phyloP scores from a whole-genome alignment of 2,888 invertebrate genomes.

The Chaitophorus viminalis region DNA sequence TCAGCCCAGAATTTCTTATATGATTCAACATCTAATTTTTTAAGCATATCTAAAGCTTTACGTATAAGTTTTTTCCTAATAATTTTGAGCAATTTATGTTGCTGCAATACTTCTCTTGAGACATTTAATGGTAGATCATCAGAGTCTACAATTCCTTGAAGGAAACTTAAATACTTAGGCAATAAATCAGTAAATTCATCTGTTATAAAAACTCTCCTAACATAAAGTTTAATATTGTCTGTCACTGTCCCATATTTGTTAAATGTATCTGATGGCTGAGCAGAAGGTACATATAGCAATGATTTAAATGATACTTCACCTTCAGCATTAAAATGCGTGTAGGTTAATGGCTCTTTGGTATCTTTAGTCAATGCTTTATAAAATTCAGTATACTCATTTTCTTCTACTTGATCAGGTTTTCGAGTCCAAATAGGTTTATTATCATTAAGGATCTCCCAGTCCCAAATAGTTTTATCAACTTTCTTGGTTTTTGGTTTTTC shows the following conservation, averaged over 20 bases:
- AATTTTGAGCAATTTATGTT: conserved; percentile 97
- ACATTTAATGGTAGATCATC: conserved; percentile 99
- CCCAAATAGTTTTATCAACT: conserved; percentile 95
- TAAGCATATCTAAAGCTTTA: conserved; percentile 97
- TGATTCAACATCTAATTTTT: conserved; percentile 90
- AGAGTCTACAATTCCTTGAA: conserved; percentile 97
- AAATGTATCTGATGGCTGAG: conserved; percentile 92
- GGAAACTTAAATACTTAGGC: conserved; percentile 95
- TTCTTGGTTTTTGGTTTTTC: conserved; percentile 85
- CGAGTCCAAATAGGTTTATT: conserved; percentile 99
- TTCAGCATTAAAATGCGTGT: conserved; percentile 96
- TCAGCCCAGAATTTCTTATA: conserved; percentile 98
- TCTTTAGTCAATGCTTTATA: conserved; percentile 96
- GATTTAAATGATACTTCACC: conserved; percentile 99
- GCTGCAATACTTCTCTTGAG: conserved; percentile 96
- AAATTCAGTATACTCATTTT: conserved; percentile 93
- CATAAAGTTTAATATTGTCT: conserved; percentile 96
- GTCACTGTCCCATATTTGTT: conserved; percentile 94
- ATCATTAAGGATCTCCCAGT: conserved; percentile 96
- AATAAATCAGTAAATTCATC: conserved; percentile 99
- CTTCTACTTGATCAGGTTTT: conserved; percentile 84
- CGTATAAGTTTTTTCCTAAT: conserved; percentile 99
- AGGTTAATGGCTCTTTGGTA: conserved; percentile 81
- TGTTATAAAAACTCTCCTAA: conserved; percentile 98
- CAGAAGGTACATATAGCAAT: conserved; percentile 90